These are phyloP conservation scores for Cinclus mexicanus DNA, from an alignment of 2,113 vertebrate genomes.

Conservation along the genomic window DNA sequence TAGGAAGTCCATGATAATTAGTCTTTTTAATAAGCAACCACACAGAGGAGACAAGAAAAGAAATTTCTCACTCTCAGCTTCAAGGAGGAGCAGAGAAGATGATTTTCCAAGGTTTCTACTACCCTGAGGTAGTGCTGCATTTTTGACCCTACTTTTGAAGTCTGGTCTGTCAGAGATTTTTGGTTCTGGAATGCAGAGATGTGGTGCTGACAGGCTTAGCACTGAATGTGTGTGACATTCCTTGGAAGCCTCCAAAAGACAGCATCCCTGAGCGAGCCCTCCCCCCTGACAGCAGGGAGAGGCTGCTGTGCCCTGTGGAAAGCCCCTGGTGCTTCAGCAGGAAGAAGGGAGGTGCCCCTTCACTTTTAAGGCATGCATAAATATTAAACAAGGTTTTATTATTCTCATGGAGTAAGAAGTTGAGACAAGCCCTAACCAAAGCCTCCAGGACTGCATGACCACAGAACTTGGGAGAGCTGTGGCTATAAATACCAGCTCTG, in stretches of 20 bases:
- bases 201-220: background rate
- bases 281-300: fast-evolving
- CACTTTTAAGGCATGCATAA: background rate
- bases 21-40: background rate
- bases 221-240: fast-evolving
- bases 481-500: background rate
- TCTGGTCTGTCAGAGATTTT: background rate
- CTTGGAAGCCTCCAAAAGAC: background rate
- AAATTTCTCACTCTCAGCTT: background rate
- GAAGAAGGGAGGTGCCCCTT: background rate
- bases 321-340: background rate
- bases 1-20: background rate
- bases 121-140: background rate
- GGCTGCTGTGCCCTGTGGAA: background rate
- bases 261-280: fast-evolving
- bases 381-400: background rate
- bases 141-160: background rate
- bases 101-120: background rate
- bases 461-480: background rate
- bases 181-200: background rate
- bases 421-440: background rate
- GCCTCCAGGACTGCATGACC: background rate
- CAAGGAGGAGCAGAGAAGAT: background rate
- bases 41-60: background rate
- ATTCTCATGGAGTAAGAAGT: background rate